phyloP scores from a whole-genome alignment of 2,797 vertebrate species.

The Tenualosa thibaudeaui region DNA sequence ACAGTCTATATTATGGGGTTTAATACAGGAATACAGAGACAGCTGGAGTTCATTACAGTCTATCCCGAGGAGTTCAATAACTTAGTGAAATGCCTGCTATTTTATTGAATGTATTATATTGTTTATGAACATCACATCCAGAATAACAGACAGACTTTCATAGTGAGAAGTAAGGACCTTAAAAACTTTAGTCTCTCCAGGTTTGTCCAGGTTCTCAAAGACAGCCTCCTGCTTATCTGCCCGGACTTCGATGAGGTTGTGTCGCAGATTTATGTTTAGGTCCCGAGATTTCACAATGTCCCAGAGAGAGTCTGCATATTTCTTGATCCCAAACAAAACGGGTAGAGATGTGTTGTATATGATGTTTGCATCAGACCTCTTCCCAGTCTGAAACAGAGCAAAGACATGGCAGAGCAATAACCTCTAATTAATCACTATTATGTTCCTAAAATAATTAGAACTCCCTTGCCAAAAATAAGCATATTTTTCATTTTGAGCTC shows the following conservation, averaged over 20 bases:
- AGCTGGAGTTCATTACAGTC: too few relatives aligned
- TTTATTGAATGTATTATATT: background rate
- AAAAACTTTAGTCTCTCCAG: slow-evolving; percentile 82
- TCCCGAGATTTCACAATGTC: slow-evolving; percentile 82
- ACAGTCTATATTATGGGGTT: too few relatives aligned
- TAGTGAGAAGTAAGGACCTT: slow-evolving; percentile 67
- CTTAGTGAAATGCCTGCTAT: too few relatives aligned
- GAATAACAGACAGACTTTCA: background rate
- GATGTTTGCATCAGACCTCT: slow-evolving; percentile 85
- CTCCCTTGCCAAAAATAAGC: too few relatives aligned
- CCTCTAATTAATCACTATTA: too few relatives aligned
- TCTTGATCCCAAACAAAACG: slow-evolving; percentile 89
- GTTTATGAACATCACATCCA: background rate
- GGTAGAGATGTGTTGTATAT: slow-evolving; percentile 92
- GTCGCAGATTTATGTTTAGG: slow-evolving; percentile 84
- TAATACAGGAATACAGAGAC: background rate
- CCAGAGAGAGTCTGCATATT: slow-evolving; percentile 88
- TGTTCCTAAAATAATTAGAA: too few relatives aligned
- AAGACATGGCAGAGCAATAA: background rate
- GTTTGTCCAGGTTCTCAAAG: slow-evolving; percentile 91
- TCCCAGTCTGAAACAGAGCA: slow-evolving; percentile 79
- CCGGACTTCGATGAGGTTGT: slow-evolving; percentile 89
- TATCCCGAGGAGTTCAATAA: too few relatives aligned
- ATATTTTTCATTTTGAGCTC: too few relatives aligned
- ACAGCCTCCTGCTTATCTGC: slow-evolving; percentile 90